phyloP scores from a whole-genome alignment of 2,888 invertebrate genomes.

The Phengaris arion region DNA sequence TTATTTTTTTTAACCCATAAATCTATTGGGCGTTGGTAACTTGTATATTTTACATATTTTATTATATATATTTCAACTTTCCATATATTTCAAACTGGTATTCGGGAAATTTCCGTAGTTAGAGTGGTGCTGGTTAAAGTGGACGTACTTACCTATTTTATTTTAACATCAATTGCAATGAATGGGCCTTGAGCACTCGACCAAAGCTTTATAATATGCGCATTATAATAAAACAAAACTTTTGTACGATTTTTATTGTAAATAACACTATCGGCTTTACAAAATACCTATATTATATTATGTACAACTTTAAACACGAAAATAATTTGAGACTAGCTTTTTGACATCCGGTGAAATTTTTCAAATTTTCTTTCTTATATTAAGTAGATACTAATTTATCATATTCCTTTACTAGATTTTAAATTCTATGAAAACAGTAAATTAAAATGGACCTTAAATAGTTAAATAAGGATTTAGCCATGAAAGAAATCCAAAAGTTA shows the following conservation, averaged over 20 bases:
- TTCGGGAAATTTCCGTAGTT: not conserved
- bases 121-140: not conserved
- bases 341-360: constrained; percentile 57
- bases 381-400: constrained; percentile 41
- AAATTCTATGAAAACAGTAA: not conserved
- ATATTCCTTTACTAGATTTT: constrained; percentile 73
- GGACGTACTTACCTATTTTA: not conserved
- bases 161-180: not conserved
- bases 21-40: not conserved
- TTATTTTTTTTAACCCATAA: not conserved
- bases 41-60: not conserved
- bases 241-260: not conserved
- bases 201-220: constrained; percentile 6
- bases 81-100: not conserved
- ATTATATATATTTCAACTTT: not conserved
- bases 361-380: not conserved
- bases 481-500: not conserved
- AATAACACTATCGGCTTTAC: constrained; percentile 5
- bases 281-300: not conserved
- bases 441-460: not conserved
- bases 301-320: constrained; percentile 15
- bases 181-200: constrained; percentile 22
- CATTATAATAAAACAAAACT: not conserved
- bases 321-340: constrained; percentile 73
- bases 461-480: too few species aligned